Percentiles rank a stretch among this genome's conserved stretches.
These are phyloP conservation scores for Anarsia innoxiella DNA, from an alignment of 2,888 invertebrate species.

Conservation along the genomic window DNA sequence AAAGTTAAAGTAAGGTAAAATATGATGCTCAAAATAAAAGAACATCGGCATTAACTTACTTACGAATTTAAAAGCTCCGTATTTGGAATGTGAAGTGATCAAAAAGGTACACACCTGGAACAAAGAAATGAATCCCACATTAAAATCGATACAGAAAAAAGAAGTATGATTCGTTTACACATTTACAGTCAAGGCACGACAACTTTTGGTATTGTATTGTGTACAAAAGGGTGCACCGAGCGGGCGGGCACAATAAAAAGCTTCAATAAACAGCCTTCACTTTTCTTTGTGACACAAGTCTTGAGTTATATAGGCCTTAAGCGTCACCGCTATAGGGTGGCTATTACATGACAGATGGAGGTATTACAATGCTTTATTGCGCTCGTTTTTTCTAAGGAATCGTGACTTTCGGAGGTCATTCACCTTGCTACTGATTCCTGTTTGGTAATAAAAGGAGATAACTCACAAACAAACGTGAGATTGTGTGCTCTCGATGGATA, in stretches of 20 bases:
- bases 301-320: conserved; percentile 57
- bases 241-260: conserved; percentile 45
- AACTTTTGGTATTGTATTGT: conserved; percentile 33
- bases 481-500: conserved; percentile 43
- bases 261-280: conserved; percentile 50
- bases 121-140: conserved; percentile 34
- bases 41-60: too few species aligned
- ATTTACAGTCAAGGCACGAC: conserved; percentile 36
- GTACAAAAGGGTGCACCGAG: conserved; percentile 44
- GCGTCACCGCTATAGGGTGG: conserved; percentile 41
- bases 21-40: neutral
- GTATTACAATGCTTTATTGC: conserved; percentile 60
- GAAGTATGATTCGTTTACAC: conserved; percentile 35
- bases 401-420: conserved; percentile 52
- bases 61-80: neutral
- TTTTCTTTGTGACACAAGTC: conserved; percentile 52
- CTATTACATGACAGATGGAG: conserved; percentile 63
- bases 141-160: conserved; percentile 23
- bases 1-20: neutral
- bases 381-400: conserved; percentile 47
- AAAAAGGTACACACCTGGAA: conserved; percentile 53
- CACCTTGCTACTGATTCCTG: conserved; percentile 57
- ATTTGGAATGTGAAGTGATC: too few species aligned
- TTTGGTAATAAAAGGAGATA: conserved; percentile 42
- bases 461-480: conserved; percentile 36